Conservation (phyloP, 2,797 vertebrate genomes). For the Adelosebastes latens region DNA sequence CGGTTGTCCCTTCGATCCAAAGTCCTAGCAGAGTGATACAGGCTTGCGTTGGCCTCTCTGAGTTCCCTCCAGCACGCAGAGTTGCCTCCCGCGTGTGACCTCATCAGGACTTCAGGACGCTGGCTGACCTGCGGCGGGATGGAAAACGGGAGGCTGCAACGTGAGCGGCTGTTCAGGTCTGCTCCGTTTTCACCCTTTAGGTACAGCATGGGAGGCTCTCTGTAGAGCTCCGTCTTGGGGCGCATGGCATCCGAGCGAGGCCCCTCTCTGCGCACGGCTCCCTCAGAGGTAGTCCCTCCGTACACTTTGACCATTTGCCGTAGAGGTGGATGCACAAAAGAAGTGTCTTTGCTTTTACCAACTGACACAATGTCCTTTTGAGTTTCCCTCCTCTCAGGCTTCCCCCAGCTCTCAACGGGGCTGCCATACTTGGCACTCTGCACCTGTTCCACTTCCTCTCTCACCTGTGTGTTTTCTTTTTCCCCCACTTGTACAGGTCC, state of each 20-base stretch:
- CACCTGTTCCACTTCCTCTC: conserved; percentile 66
- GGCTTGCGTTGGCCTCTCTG: conserved; percentile 72
- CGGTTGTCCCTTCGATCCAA: conserved; percentile 79
- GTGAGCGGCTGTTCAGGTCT: conserved; percentile 68
- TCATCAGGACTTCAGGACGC: conserved; percentile 78
- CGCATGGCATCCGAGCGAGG: conserved; percentile 71
- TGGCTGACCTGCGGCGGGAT: conserved; percentile 67
- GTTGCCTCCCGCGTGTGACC: conserved; percentile 71
- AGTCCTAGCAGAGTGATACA: conserved; percentile 77
- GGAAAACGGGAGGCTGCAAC: conserved; percentile 75
- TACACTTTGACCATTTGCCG: conserved; percentile 74
- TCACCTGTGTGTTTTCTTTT: conserved; percentile 46
- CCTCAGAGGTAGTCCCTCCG: conserved; percentile 61
- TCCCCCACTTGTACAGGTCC: conserved; percentile 40
- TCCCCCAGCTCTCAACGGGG: conserved; percentile 51
- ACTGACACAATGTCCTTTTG: conserved; percentile 50
- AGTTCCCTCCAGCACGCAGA: conserved; percentile 75
- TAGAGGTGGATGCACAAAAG: conserved; percentile 58
- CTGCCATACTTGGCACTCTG: conserved; percentile 53
- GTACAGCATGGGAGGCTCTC: conserved; percentile 75
- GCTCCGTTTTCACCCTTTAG: conserved; percentile 74
- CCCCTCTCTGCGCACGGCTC: conserved; percentile 69
- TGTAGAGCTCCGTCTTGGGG: conserved; percentile 79
- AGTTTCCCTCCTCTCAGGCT: conserved; percentile 56
- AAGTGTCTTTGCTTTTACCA: conserved; percentile 62